phyloP scores from a whole-genome alignment of 2,797 vertebrate species.

The Myotis vivesi region DNA sequence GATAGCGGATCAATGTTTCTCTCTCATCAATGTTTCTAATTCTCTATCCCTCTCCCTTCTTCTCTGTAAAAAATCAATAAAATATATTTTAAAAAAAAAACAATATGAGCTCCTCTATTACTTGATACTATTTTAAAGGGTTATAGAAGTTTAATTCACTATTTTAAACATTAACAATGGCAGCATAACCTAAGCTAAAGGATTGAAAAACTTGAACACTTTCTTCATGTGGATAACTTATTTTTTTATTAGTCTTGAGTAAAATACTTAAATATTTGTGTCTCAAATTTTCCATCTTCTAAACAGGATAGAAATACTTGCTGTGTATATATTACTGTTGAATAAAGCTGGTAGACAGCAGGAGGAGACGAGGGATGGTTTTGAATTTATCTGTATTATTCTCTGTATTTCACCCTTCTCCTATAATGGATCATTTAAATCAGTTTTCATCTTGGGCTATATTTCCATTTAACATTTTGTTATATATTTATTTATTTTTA shows the following conservation, averaged over 20 bases:
- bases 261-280: conserved; percentile 49
- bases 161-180: not conserved
- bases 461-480: not conserved
- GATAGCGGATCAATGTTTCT: too few species aligned
- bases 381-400: not conserved
- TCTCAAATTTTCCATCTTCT: conserved; percentile 20
- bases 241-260: not conserved
- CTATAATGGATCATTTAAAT: conserved; percentile 4
- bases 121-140: not conserved
- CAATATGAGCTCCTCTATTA: not conserved
- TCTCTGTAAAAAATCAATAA: too few species aligned
- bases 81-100: not conserved
- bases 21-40: too few species aligned
- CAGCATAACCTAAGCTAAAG: not conserved
- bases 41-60: too few species aligned
- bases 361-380: not conserved
- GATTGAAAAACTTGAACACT: not conserved
- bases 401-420: not conserved
- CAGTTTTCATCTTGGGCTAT: conserved; percentile 1
- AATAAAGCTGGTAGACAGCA: not conserved
- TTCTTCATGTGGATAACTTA: not conserved
- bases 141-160: too few species aligned
- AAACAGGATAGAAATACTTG: conserved; percentile 31
- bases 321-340: not conserved
- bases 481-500: not conserved